These are phyloP conservation scores for Eudemis profundana DNA, from an alignment of 2,888 invertebrate genomes.

Conservation along the genomic window DNA sequence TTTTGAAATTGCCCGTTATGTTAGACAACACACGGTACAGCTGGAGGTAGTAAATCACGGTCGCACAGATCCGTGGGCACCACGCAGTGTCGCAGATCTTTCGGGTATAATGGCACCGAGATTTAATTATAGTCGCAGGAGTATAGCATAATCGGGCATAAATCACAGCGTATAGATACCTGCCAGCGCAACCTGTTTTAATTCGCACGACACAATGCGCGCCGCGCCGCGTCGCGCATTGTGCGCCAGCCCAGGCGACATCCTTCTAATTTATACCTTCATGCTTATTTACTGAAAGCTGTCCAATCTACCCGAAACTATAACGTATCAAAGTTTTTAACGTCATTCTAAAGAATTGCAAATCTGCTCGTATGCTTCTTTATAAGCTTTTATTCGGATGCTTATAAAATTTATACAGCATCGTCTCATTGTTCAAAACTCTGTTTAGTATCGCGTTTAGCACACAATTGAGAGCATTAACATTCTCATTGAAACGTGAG, in stretches of 20 bases:
- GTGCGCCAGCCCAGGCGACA: constrained; percentile 67
- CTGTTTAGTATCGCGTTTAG: constrained; percentile 73
- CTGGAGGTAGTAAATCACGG: constrained; percentile 41
- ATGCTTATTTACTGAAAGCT: constrained; percentile 75
- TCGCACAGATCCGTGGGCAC: constrained; percentile 55
- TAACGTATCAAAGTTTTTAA: constrained; percentile 68
- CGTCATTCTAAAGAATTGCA: constrained; percentile 68
- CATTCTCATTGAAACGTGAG: constrained; percentile 75
- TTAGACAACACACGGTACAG: constrained; percentile 54
- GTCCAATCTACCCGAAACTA: constrained; percentile 67
- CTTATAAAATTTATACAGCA: constrained; percentile 74
- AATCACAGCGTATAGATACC: constrained; percentile 81
- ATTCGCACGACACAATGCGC: constrained; percentile 76
- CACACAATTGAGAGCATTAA: constrained; percentile 79
- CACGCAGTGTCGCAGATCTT: constrained; percentile 71
- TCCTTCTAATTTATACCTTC: constrained; percentile 81
- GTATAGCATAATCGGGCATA: constrained; percentile 81
- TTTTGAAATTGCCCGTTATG: constrained; percentile 45
- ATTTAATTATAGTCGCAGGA: constrained; percentile 79
- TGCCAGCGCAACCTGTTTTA: constrained; percentile 84
- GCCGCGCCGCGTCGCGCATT: constrained; percentile 64
- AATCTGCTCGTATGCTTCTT: constrained; percentile 70
- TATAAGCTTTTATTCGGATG: constrained; percentile 67
- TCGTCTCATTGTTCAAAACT: constrained; percentile 70
- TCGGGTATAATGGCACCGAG: constrained; percentile 75